A percentile compares a stretch with the other conserved stretches of the same genome.
Conservation (phyloP, 1,140 invertebrate genomes). For the Dendrolimus kikuchii region DNA sequence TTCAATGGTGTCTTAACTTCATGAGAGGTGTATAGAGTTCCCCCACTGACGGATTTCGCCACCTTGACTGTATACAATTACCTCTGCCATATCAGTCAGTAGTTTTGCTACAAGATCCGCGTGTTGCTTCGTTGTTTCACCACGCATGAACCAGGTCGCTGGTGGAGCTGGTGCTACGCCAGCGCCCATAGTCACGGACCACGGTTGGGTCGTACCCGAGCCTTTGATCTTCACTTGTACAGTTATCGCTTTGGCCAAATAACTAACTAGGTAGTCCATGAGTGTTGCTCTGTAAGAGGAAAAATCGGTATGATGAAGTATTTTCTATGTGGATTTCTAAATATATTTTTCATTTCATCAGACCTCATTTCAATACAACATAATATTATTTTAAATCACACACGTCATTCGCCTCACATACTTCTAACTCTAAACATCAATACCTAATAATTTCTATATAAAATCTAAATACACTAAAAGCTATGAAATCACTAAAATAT, state of each 20-base stretch:
- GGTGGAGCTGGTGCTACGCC: slow-evolving; percentile 33
- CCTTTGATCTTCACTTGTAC: slow-evolving; percentile 73
- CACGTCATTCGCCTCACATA: no score
- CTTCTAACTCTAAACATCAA: no score
- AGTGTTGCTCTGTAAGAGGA: slow-evolving; percentile 38
- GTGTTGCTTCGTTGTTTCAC: slow-evolving; percentile 85
- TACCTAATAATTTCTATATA: no score
- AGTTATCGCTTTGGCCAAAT: slow-evolving; percentile 60
- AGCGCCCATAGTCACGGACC: slow-evolving; percentile 30
- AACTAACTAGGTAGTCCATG: slow-evolving; percentile 61
- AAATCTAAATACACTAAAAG: no score
- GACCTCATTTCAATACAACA: no score
- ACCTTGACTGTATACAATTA: slow-evolving; percentile 41
- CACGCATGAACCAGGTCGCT: slow-evolving; percentile 87
- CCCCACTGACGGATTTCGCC: no score
- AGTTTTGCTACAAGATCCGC: slow-evolving; percentile 91
- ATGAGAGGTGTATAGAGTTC: no score
- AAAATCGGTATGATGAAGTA: not conserved
- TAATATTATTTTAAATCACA: no score
- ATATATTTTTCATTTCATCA: no score
- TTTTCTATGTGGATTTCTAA: no score
- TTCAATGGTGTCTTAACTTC: no score
- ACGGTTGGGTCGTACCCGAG: slow-evolving; percentile 74
- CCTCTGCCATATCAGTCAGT: slow-evolving; percentile 92
- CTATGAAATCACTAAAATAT: no score